These are phyloP conservation scores for Plusia festucae DNA, from an alignment of 2,888 invertebrate species.

Conservation along the genomic window DNA sequence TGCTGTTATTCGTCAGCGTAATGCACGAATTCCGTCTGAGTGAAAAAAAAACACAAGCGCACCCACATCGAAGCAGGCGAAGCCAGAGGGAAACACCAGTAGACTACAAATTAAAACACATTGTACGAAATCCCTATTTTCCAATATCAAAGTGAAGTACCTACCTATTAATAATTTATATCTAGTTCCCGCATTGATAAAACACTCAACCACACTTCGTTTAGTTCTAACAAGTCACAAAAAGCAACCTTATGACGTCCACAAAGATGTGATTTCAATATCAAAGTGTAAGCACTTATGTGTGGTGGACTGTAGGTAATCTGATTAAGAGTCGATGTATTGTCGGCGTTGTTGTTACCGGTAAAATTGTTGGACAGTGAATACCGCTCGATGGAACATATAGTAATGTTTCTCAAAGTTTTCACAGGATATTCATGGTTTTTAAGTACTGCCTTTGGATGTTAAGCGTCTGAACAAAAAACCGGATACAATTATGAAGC, in stretches of 20 bases:
- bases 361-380: constrained; percentile 21
- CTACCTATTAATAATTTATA: no score
- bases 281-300: neutral
- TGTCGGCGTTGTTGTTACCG: constrained; percentile 22
- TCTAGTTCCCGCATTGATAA: neutral
- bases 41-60: no score
- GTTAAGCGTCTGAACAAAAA: no score
- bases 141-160: no score
- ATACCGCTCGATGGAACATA: constrained; percentile 19
- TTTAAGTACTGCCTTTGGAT: neutral
- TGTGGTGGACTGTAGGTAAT: constrained; percentile 36
- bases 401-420: constrained; percentile 29
- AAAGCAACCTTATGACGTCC: neutral
- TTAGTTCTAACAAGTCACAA: neutral
- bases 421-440: neutral
- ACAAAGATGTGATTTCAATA: neutral
- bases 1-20: no score
- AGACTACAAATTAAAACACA: no score
- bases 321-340: constrained; percentile 34
- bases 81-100: no score
- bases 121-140: no score
- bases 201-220: neutral
- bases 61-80: no score
- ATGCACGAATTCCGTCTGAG: no score
- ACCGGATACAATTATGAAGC: no score